Evolutionary conservation across 2,113 vertebrate genomes (phyloP).

Genomic region (Cervus canadensis): DNA sequence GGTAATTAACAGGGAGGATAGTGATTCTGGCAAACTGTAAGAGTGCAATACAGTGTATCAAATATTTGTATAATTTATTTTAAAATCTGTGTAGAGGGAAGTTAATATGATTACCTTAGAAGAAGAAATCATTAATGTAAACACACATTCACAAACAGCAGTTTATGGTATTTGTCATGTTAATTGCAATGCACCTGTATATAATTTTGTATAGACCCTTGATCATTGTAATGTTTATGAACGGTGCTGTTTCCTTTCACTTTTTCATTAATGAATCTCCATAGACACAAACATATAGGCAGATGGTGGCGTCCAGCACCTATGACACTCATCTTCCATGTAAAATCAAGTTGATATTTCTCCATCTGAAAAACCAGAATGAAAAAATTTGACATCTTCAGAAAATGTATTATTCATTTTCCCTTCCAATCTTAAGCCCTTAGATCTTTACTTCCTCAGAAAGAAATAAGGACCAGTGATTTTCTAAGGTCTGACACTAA

Average conservation of each 20-base stretch:
- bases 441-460: not conserved
- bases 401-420: constrained; percentile 41
- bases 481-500: constrained; percentile 40
- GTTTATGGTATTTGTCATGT: not conserved
- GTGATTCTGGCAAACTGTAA: not conserved
- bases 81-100: not conserved
- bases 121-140: not conserved
- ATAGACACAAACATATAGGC: not conserved
- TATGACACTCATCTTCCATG: not conserved
- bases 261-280: not conserved
- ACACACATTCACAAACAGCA: not conserved
- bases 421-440: not conserved
- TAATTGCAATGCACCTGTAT: not conserved
- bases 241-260: not conserved
- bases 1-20: not conserved
- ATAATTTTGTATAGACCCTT: not conserved
- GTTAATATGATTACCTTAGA: not conserved
- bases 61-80: not conserved
- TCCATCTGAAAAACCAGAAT: constrained; percentile 6
- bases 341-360: not conserved
- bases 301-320: not conserved
- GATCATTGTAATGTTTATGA: not conserved
- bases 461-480: constrained; percentile 32
- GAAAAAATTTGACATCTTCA: constrained; percentile 24
- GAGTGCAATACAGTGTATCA: not conserved